Conservation (phyloP, 2,797 vertebrate species). For the Hippocampus kuda region DNA sequence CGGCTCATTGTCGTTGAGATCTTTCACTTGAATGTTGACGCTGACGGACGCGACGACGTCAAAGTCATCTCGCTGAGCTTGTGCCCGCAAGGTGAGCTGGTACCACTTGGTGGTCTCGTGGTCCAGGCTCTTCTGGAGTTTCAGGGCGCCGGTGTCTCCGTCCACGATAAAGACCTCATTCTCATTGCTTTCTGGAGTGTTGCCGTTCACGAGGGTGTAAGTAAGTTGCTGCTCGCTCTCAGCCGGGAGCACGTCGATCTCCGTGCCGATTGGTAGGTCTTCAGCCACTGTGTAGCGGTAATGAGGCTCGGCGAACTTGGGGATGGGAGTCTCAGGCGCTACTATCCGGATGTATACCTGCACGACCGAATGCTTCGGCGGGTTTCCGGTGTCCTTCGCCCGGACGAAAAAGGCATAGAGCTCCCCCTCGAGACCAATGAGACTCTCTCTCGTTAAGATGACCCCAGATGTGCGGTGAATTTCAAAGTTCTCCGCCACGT, state of each 20-base stretch:
- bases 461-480: constrained; percentile 79
- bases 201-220: constrained; percentile 82
- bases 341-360: constrained; percentile 85
- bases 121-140: constrained; percentile 87
- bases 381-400: constrained; percentile 82
- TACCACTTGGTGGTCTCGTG: constrained; percentile 95
- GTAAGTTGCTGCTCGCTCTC: constrained; percentile 70
- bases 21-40: constrained; percentile 88
- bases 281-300: constrained; percentile 85
- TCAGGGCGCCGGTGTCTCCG: constrained; percentile 78
- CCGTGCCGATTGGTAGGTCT: constrained; percentile 82
- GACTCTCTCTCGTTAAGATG: constrained; percentile 90
- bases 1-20: constrained; percentile 88
- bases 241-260: constrained; percentile 81
- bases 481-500: constrained; percentile 88
- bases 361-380: constrained; percentile 76
- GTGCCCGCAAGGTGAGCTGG: constrained; percentile 78
- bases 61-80: constrained; percentile 64
- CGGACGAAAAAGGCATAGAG: constrained; percentile 85
- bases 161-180: constrained; percentile 86
- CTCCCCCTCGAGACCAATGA: constrained; percentile 91
- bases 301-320: constrained; percentile 84
- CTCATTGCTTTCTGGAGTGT: constrained; percentile 85
- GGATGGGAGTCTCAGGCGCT: constrained; percentile 73
- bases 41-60: constrained; percentile 76